Conservation (phyloP, 2,888 invertebrate genomes). For the Temnothorax unifasciatus region DNA sequence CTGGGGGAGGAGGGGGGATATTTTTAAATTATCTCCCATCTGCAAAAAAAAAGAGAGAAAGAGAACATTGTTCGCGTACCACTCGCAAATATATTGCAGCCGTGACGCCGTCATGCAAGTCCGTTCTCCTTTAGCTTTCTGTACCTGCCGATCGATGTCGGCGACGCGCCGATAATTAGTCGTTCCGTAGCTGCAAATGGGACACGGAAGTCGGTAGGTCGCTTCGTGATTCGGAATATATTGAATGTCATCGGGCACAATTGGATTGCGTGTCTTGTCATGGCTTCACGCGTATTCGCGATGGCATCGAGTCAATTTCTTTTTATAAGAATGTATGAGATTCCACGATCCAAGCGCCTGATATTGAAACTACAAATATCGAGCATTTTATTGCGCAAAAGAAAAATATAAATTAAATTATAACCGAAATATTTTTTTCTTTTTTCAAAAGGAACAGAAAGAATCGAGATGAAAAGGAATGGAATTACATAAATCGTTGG, state of each 20-base stretch:
- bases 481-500: background rate
- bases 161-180: conserved; percentile 68
- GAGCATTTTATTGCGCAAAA: background rate
- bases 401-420: conserved; percentile 1
- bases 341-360: background rate
- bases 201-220: conserved; percentile 56
- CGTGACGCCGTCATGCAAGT: conserved; percentile 44
- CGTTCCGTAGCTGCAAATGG: conserved; percentile 46
- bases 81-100: conserved; percentile 47
- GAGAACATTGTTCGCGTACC: conserved; percentile 35
- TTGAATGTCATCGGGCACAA: conserved; percentile 44
- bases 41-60: background rate
- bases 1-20: too few species aligned
- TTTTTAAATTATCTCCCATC: conserved; percentile 17
- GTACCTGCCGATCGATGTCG: conserved; percentile 51
- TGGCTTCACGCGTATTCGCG: conserved; percentile 22
- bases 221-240: conserved; percentile 58
- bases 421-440: background rate
- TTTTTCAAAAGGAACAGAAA: background rate
- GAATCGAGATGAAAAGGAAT: background rate
- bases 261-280: conserved; percentile 39
- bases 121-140: conserved; percentile 42
- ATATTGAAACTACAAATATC: conserved; percentile 2
- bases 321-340: conserved; percentile 1
- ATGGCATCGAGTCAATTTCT: conserved; percentile 9